Evolutionary conservation across 1,140 invertebrate species (phyloP).

Genomic region (Listronotus oregonensis): DNA sequence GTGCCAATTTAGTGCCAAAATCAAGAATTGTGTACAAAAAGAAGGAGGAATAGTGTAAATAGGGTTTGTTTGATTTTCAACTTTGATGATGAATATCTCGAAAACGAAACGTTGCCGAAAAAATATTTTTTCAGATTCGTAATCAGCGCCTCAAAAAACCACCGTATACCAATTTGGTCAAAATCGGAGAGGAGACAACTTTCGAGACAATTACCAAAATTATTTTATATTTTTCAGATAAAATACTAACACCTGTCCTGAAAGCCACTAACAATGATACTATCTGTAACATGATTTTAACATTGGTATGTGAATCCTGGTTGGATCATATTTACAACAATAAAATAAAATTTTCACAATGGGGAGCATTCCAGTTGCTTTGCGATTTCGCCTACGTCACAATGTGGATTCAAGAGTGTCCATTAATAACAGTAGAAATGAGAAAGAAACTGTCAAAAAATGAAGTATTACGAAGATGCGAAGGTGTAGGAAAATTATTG

Average conservation of each 20-base stretch:
- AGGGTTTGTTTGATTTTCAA: too few species aligned
- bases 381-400: slow-evolving; percentile 76
- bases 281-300: slow-evolving; percentile 75
- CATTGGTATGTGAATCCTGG: slow-evolving; percentile 83
- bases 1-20: too few species aligned
- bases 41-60: too few species aligned
- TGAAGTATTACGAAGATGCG: slow-evolving; percentile 76
- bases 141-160: too few species aligned
- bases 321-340: slow-evolving; percentile 81
- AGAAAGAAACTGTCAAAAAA: slow-evolving; percentile 72
- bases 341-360: slow-evolving; percentile 77
- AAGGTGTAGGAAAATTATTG: slow-evolving; percentile 77
- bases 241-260: slow-evolving; percentile 73
- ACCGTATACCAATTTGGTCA: too few species aligned
- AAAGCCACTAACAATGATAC: slow-evolving; percentile 72
- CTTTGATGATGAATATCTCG: too few species aligned
- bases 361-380: slow-evolving; percentile 66
- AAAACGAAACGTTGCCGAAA: too few species aligned
- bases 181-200: too few species aligned
- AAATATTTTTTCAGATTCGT: too few species aligned
- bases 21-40: too few species aligned
- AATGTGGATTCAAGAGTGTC: slow-evolving; percentile 69
- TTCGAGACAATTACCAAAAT: too few species aligned
- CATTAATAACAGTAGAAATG: slow-evolving; percentile 61
- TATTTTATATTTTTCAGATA: slow-evolving; percentile 71